phyloP scores from a whole-genome alignment of 1,140 invertebrate genomes.

The Dinothrombium tinctorium region DNA sequence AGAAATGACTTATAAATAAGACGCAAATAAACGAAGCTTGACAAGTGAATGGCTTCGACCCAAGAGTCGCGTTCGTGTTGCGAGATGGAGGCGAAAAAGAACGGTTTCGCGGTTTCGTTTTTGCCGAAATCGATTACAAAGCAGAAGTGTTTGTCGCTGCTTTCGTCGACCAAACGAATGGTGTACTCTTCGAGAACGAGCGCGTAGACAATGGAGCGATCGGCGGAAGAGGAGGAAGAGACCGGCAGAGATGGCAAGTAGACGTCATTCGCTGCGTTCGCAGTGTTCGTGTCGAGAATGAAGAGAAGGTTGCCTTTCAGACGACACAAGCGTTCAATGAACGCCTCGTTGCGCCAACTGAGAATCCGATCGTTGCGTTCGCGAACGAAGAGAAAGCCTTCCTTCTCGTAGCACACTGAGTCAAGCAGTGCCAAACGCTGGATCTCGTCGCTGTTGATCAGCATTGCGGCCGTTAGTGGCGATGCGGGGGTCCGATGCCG shows the following conservation, averaged over 20 bases:
- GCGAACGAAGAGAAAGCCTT: slow-evolving; percentile 58
- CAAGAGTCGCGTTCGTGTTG: slow-evolving; percentile 49
- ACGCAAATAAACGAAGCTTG: slow-evolving; percentile 57
- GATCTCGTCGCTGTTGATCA: neutral
- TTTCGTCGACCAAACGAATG: neutral
- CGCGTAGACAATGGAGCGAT: neutral
- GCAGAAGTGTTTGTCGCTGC: neutral
- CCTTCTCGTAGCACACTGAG: slow-evolving; percentile 44
- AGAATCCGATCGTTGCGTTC: slow-evolving; percentile 65
- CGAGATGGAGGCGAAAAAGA: slow-evolving; percentile 1
- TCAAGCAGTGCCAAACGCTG: neutral
- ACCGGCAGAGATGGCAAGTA: neutral
- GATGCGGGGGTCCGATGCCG: no score
- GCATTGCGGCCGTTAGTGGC: neutral
- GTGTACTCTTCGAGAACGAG: neutral
- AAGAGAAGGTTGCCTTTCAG: slow-evolving; percentile 76
- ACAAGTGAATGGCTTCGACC: slow-evolving; percentile 56
- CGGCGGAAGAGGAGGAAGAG: neutral
- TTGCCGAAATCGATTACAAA: neutral
- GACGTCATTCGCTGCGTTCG: neutral
- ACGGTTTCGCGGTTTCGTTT: neutral
- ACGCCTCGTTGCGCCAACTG: slow-evolving; percentile 33
- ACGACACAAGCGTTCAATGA: slow-evolving; percentile 59
- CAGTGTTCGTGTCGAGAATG: neutral
- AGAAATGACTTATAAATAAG: slow-evolving; percentile 21